A percentile compares a stretch with the other conserved stretches of the same genome.
Conservation (phyloP, 2,797 vertebrate species). For the Siniperca obscura region DNA sequence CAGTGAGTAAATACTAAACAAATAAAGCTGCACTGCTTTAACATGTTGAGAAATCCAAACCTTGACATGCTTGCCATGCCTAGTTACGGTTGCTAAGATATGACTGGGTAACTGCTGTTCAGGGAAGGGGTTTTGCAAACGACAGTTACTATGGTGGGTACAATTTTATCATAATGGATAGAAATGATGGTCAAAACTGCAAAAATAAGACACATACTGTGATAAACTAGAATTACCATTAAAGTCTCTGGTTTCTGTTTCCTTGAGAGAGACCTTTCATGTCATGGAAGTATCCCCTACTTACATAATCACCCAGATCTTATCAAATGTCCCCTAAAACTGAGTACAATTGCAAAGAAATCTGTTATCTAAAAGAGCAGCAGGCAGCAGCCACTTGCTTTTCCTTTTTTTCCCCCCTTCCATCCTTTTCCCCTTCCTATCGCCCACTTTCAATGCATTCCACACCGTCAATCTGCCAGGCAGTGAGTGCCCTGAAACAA, state of each 20-base stretch:
- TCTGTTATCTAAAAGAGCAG: conserved; percentile 59
- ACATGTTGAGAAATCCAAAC: not conserved
- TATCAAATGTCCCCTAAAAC: conserved; percentile 45
- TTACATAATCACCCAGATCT: conserved; percentile 42
- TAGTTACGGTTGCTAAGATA: not conserved
- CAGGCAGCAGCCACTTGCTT: conserved; percentile 35
- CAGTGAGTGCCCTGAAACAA: conserved; percentile 63
- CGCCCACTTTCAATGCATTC: conserved; percentile 41
- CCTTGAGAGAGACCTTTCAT: not conserved
- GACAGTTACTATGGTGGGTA: not conserved
- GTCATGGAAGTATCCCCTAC: not conserved
- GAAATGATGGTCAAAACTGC: not conserved
- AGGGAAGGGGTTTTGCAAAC: not conserved
- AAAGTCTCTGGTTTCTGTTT: conserved; percentile 1
- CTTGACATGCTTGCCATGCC: not conserved
- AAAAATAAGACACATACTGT: not conserved
- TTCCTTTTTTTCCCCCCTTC: not conserved
- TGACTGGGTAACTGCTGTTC: not conserved
- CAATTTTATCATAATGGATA: not conserved
- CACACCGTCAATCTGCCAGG: conserved; percentile 63
- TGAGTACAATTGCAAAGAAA: conserved; percentile 42
- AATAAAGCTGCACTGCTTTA: not conserved
- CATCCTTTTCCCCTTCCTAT: conserved; percentile 46
- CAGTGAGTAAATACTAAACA: not conserved
- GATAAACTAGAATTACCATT: not conserved